Conservation (phyloP, 2,888 invertebrate species). For the Plusia festucae region DNA sequence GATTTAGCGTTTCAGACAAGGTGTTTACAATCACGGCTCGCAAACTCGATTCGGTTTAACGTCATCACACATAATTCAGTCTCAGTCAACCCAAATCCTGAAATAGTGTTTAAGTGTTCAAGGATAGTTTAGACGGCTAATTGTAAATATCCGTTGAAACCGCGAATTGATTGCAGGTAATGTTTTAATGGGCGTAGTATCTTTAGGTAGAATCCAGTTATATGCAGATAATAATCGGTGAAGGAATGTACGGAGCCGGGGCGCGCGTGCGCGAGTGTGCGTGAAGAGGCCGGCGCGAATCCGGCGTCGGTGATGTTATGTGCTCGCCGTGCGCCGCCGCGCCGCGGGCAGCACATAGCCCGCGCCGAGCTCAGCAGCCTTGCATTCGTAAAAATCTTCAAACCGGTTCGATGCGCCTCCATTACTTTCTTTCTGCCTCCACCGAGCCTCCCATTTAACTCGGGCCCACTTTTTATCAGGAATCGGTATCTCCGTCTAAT, state of each 20-base stretch:
- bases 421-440: constrained; percentile 89
- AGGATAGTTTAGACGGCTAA: constrained; percentile 72
- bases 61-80: constrained; percentile 70
- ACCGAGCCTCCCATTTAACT: constrained; percentile 89
- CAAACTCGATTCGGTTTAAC: constrained; percentile 62
- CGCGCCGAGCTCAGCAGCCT: constrained; percentile 81
- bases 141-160: constrained; percentile 72
- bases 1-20: constrained; percentile 69
- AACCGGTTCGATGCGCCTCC: constrained; percentile 89
- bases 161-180: constrained; percentile 74
- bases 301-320: constrained; percentile 84
- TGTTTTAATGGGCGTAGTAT: constrained; percentile 79
- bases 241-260: constrained; percentile 67
- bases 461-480: constrained; percentile 89
- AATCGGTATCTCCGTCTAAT: constrained; percentile 89
- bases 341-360: constrained; percentile 82
- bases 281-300: constrained; percentile 85
- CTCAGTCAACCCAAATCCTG: constrained; percentile 73
- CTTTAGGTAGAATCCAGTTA: constrained; percentile 81
- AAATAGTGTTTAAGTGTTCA: constrained; percentile 75
- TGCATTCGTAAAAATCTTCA: constrained; percentile 89
- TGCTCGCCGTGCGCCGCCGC: too few relatives aligned
- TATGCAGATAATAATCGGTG: constrained; percentile 81
- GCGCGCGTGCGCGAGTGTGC: constrained; percentile 73
- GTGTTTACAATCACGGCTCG: constrained; percentile 70